Conservation (phyloP, 2,797 vertebrate species). For the Halcyon smyrnensis region DNA sequence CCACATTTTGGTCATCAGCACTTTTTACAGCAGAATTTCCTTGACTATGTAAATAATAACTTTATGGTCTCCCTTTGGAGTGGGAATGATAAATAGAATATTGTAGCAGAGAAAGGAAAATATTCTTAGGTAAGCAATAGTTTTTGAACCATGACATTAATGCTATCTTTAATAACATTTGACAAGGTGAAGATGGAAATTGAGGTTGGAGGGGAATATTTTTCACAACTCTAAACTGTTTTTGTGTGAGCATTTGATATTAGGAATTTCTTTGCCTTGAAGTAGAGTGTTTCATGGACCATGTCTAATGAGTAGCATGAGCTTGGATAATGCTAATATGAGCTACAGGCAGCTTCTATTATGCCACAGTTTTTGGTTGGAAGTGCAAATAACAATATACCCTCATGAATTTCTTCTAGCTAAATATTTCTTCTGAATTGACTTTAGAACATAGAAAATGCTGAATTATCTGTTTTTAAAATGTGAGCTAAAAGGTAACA, state of each 20-base stretch:
- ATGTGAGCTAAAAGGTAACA: not conserved
- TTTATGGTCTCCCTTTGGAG: not conserved
- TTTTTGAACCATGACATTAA: not conserved
- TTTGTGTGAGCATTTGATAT: conserved; percentile 23
- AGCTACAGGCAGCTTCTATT: not conserved
- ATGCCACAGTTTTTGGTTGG: not conserved
- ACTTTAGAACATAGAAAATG: not conserved
- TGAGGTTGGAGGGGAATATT: not conserved
- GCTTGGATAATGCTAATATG: not conserved
- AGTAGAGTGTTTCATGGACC: conserved; percentile 31
- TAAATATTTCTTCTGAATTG: not conserved
- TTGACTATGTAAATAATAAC: not conserved
- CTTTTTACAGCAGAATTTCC: not conserved
- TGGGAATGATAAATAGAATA: not conserved
- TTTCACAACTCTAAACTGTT: conserved; percentile 21
- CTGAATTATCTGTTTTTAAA: not conserved
- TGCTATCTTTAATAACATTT: not conserved
- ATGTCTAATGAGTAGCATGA: conserved; percentile 37
- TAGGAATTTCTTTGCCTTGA: conserved; percentile 50
- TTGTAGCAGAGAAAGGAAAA: not conserved
- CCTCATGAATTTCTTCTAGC: not conserved
- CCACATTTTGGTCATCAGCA: not conserved
- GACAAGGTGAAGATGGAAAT: not conserved
- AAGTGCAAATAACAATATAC: not conserved
- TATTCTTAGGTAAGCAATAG: not conserved